Evolutionary conservation across 2,113 vertebrate genomes (phyloP).

Genomic region (Sisor rabdophorus): DNA sequence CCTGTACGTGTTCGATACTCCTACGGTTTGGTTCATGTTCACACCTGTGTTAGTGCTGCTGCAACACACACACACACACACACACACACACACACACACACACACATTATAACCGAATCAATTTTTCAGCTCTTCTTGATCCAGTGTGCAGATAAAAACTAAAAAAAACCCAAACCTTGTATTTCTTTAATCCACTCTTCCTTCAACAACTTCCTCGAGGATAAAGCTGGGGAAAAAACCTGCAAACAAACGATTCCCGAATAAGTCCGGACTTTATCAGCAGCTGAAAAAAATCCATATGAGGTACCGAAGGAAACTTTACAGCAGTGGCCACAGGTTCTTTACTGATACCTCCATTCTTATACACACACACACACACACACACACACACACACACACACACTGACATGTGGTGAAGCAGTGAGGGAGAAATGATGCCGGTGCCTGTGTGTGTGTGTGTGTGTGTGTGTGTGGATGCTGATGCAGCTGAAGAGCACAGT

Average conservation of each 20-base stretch:
- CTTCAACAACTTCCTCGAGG: background rate
- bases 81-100: conserved; percentile 14
- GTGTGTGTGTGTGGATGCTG: conserved; percentile 9
- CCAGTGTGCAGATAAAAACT: too few relatives aligned
- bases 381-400: background rate
- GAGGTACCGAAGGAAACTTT: conserved; percentile 6
- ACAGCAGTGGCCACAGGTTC: conserved; percentile 13
- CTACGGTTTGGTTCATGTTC: conserved; percentile 74
- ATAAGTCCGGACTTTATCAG: background rate
- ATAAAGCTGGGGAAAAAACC: background rate
- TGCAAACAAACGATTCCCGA: too few relatives aligned
- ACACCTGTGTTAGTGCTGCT: conserved; percentile 17
- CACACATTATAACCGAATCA: conserved; percentile 12
- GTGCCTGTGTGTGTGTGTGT: conserved; percentile 9
- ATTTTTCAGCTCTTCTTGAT: background rate
- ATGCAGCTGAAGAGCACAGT: conserved; percentile 4
- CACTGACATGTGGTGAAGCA: background rate
- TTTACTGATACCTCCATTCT: background rate
- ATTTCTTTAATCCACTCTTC: conserved; percentile 1
- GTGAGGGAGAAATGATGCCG: too few relatives aligned
- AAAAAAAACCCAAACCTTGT: background rate
- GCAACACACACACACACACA: conserved; percentile 14
- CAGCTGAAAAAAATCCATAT: background rate
- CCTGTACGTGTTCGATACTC: conserved; percentile 67
- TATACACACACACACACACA: background rate